Conservation (phyloP, 2,797 vertebrate species). For the Buceros bicornis region DNA sequence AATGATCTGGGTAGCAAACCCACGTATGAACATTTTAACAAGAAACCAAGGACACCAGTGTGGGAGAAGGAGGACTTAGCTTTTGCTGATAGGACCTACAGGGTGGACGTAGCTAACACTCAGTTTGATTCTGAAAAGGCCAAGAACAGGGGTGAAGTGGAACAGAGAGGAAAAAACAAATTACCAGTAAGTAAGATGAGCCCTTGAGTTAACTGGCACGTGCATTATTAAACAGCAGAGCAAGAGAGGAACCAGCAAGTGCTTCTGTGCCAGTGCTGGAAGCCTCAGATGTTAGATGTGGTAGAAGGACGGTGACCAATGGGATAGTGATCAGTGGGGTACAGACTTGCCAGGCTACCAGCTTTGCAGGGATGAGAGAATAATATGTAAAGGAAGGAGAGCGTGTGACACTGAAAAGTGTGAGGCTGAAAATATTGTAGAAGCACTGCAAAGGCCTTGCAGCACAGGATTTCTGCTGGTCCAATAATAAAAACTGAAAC, state of each 20-base stretch:
- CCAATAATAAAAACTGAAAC: background rate
- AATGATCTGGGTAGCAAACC: background rate
- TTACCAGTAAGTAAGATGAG: background rate
- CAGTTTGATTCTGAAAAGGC: background rate
- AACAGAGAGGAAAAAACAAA: background rate
- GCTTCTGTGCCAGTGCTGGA: background rate
- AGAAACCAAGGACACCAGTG: background rate
- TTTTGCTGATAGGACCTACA: background rate
- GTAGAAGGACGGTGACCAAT: background rate
- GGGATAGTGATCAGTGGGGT: background rate
- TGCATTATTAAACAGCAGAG: background rate
- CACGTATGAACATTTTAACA: background rate
- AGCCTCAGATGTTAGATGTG: background rate
- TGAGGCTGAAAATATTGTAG: background rate
- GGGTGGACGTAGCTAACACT: too few relatives aligned
- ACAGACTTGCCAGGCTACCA: conserved; percentile 18
- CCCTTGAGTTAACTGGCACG: background rate
- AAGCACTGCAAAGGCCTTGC: background rate
- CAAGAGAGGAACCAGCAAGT: background rate
- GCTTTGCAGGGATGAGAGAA: background rate
- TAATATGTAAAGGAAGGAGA: background rate
- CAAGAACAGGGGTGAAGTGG: too few relatives aligned
- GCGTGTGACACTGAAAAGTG: background rate
- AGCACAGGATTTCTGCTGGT: background rate
- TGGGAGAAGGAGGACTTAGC: fast-evolving